phyloP scores from a whole-genome alignment of 2,888 invertebrate species.

The Apamea sordens region DNA sequence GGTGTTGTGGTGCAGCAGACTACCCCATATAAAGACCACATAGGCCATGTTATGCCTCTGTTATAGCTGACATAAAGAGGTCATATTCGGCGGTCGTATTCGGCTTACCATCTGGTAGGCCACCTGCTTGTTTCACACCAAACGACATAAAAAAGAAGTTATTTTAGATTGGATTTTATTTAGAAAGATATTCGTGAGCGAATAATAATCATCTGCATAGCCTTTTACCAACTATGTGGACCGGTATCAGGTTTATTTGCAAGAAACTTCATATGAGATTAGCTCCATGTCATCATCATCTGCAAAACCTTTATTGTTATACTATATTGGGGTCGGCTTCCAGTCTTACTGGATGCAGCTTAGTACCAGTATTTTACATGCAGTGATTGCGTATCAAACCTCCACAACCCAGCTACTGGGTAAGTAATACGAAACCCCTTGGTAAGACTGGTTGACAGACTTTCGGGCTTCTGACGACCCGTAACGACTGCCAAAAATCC shows the following conservation, averaged over 20 bases:
- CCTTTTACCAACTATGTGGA: too few relatives aligned
- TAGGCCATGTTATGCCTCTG: too few relatives aligned
- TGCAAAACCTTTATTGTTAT: too few relatives aligned
- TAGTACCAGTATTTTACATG: too few relatives aligned
- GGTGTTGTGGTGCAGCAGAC: too few relatives aligned
- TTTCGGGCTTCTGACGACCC: neutral
- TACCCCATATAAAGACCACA: too few relatives aligned
- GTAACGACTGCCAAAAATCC: neutral
- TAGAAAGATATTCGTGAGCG: neutral
- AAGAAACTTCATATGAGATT: too few relatives aligned
- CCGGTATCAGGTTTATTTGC: too few relatives aligned
- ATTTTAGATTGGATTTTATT: neutral
- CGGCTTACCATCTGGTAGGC: neutral
- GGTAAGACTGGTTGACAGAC: neutral
- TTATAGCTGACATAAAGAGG: neutral
- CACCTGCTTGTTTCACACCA: neutral
- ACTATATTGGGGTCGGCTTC: neutral
- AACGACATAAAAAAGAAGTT: neutral
- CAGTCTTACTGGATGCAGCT: neutral
- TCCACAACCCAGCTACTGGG: neutral
- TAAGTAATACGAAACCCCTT: neutral
- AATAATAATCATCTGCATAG: constrained; percentile 2
- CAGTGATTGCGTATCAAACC: too few relatives aligned
- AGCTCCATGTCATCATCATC: too few relatives aligned
- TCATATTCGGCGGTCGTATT: too few relatives aligned